phyloP scores from a whole-genome alignment of 1,140 invertebrate genomes.

The Panulirus ornatus region DNA sequence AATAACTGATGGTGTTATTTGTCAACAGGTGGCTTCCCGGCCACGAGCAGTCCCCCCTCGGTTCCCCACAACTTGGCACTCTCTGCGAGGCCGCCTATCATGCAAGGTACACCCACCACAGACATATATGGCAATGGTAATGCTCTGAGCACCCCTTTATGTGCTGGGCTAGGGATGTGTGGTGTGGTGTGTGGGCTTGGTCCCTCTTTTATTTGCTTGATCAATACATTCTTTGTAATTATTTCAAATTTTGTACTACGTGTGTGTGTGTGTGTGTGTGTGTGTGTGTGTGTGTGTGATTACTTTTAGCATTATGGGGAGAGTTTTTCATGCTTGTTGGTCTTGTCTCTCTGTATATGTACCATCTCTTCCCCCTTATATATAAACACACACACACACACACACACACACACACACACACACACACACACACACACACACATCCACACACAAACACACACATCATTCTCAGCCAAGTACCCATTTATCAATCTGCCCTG shows the following conservation, averaged over 20 bases:
- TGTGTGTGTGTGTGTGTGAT: not conserved
- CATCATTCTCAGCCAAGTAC: too few relatives aligned
- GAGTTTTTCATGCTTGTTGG: too few relatives aligned
- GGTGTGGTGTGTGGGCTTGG: slow-evolving; percentile 62
- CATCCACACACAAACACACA: too few relatives aligned
- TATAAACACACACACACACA: too few relatives aligned
- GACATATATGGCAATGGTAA: slow-evolving; percentile 51
- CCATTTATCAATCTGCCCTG: too few relatives aligned
- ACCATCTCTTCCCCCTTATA: too few relatives aligned
- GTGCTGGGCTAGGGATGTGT: slow-evolving; percentile 25
- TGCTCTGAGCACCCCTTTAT: slow-evolving; percentile 1
- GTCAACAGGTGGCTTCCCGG: slow-evolving; percentile 61
- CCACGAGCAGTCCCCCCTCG: slow-evolving; percentile 62
- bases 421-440: too few relatives aligned
- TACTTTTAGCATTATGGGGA: too few relatives aligned
- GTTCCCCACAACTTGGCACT: slow-evolving; percentile 62
- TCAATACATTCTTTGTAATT: too few relatives aligned
- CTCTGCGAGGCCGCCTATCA: slow-evolving; percentile 55
- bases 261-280: slow-evolving; percentile 11
- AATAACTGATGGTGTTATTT: slow-evolving; percentile 12
- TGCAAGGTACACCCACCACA: slow-evolving; percentile 59
- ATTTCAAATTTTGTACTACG: too few relatives aligned
- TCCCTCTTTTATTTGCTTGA: slow-evolving; percentile 2
- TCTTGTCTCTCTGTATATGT: too few relatives aligned
- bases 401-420: too few relatives aligned